Conservation (phyloP, 2,797 vertebrate species). For the Enteromius treurensis region DNA sequence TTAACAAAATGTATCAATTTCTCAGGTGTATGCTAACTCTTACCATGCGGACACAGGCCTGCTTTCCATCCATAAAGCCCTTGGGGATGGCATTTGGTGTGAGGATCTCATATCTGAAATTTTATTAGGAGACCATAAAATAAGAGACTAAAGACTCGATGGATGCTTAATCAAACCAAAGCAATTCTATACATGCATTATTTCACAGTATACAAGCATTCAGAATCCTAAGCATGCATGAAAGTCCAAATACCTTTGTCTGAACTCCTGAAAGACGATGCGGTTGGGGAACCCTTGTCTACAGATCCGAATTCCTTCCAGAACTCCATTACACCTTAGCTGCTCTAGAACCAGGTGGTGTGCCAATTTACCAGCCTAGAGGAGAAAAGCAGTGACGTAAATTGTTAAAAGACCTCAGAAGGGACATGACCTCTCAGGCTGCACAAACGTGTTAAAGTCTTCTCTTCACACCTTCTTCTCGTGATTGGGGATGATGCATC, state of each 20-base stretch:
- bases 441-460: neutral
- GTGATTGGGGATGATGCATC: conserved; percentile 89
- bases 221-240: neutral
- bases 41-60: conserved; percentile 89
- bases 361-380: conserved; percentile 85
- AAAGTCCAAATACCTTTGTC: conserved; percentile 78
- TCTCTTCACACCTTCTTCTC: conserved; percentile 82
- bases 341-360: conserved; percentile 85
- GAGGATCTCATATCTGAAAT: conserved; percentile 86
- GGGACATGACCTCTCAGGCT: neutral
- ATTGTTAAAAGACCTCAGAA: neutral
- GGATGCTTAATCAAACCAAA: neutral
- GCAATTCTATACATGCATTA: neutral
- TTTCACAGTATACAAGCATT: no score
- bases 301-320: conserved; percentile 88
- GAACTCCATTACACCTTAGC: conserved; percentile 86
- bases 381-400: neutral
- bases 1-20: neutral
- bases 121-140: neutral
- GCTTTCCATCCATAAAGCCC: conserved; percentile 91
- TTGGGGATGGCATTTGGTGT: conserved; percentile 88
- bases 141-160: neutral
- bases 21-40: conserved; percentile 48
- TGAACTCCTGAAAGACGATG: conserved; percentile 88
- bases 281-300: conserved; percentile 88